These are phyloP conservation scores for Ceyx margarethae DNA, from an alignment of 2,113 vertebrate species.

Conservation along the genomic window DNA sequence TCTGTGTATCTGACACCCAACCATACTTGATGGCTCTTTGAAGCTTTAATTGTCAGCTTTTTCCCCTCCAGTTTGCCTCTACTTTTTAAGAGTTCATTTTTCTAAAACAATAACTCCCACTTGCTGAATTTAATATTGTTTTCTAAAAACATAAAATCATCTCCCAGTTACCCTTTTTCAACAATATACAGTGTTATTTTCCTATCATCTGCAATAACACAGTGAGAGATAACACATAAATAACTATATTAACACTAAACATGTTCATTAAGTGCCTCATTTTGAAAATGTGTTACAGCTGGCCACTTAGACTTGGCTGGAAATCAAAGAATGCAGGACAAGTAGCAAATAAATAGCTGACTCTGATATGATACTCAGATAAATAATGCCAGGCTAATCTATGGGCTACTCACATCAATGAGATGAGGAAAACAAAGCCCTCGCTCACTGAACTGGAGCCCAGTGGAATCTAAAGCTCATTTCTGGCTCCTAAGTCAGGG, in stretches of 20 bases:
- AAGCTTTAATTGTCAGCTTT: conserved; percentile 48
- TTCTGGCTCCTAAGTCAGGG: rapidly evolving
- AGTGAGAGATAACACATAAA: conserved; percentile 48
- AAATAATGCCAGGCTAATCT: conserved; percentile 6
- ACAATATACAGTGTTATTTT: conserved; percentile 45
- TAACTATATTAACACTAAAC: conserved; percentile 54
- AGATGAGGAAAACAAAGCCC: neutral
- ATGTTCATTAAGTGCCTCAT: conserved; percentile 58
- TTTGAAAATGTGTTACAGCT: conserved; percentile 63
- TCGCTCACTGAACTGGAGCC: neutral
- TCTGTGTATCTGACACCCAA: conserved; percentile 35
- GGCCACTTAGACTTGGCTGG: conserved; percentile 50
- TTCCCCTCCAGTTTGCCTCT: neutral
- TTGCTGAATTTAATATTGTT: conserved; percentile 37
- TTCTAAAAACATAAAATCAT: conserved; percentile 12
- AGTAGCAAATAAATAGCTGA: conserved; percentile 34
- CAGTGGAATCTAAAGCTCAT: neutral
- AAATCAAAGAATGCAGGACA: conserved; percentile 48
- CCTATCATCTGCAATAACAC: conserved; percentile 55
- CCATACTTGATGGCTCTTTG: conserved; percentile 35
- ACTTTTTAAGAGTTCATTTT: neutral
- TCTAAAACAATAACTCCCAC: neutral
- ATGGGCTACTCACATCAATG: neutral
- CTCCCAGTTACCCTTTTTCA: conserved; percentile 14
- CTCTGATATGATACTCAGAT: neutral